Base-by-base conservation (phyloP, 2,113 vertebrate genomes). In the Corythaeola cristata region DNA sequence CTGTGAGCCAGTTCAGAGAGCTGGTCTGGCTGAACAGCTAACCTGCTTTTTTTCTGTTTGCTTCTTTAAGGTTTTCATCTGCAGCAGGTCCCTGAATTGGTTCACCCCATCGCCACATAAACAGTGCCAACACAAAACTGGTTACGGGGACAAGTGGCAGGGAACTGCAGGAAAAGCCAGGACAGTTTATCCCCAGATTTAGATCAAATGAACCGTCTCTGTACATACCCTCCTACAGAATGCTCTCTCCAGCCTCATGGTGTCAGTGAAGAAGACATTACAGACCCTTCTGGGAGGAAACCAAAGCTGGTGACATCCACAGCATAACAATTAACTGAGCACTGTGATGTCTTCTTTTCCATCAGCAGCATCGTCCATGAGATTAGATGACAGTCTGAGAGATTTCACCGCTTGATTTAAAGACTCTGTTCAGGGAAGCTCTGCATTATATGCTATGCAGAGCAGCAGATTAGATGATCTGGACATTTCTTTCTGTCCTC, bases 241-340 rank as follows among this genome's bases (percentile, higher is more conserved):
- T 0, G 4, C 22, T 32, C 5, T 4, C 80, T 74, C 8, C 55
- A 88, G 33, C 20, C 15, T 39, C 4, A 1, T 4, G 22, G 18
- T 11, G 3, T n/a, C 0, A 0, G 24, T 73, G 67, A 62, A 64
- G 56, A 84, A 21, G 47, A 47, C 21, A 15, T 6, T 56, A 77
- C 21, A 83, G 67, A 58, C 11, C 8, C 50, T 81, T 67, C 76
- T 84, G 47, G 12, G 6, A 55, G 30, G 60, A 95, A 52, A 41
- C 32, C 32, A 53, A 86, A 82, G 62, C 62, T 69, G 49, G n/a
- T 56, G 80, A 53, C 80, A 90, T 55, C 50, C 2, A 5, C 37
- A 71, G 12, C 0, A 0, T 24, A 77, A 67, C 47, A 62, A 47
- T 55, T 59, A 62, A 80, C 33, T 0, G 9, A 85, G 32, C 27